A percentile compares a stretch with the other conserved stretches of the same genome.
phyloP scores from a whole-genome alignment of 2,113 vertebrate genomes.

The Crotalus tigris region DNA sequence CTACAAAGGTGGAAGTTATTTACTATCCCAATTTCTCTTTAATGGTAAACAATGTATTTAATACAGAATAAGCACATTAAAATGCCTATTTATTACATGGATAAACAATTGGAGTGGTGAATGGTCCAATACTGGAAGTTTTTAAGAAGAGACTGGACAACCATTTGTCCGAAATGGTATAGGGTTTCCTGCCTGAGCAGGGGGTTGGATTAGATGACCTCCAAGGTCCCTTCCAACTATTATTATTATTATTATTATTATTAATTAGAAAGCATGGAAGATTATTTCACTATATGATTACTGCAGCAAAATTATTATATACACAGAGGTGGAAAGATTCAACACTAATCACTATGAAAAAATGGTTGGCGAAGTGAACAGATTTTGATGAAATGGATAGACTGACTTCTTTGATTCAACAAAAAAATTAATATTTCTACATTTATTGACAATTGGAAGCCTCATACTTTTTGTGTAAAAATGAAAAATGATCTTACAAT shows the following conservation, averaged over 20 bases:
- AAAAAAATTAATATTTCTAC: neutral
- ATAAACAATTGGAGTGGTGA: neutral
- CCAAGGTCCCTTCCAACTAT: too few species aligned
- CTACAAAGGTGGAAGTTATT: neutral
- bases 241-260: too few species aligned
- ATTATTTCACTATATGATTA: neutral
- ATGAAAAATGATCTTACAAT: neutral
- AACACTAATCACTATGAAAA: neutral
- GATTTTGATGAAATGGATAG: neutral
- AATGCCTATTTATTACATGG: constrained; percentile 17
- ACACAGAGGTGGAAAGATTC: neutral
- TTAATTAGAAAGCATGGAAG: neutral
- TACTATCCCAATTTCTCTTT: neutral
- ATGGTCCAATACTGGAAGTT: too few species aligned
- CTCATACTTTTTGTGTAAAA: neutral
- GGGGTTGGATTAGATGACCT: too few species aligned
- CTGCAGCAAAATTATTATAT: neutral
- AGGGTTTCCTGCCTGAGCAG: too few species aligned
- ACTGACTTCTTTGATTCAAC: neutral
- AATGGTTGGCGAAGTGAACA: neutral
- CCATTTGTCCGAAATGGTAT: too few species aligned
- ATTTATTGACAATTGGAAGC: neutral
- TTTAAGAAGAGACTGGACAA: too few species aligned
- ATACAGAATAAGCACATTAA: neutral
- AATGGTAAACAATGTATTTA: constrained; percentile 15